These are phyloP conservation scores for Drosophila azteca DNA, from an alignment of 1,140 invertebrate species.

Conservation along the genomic window DNA sequence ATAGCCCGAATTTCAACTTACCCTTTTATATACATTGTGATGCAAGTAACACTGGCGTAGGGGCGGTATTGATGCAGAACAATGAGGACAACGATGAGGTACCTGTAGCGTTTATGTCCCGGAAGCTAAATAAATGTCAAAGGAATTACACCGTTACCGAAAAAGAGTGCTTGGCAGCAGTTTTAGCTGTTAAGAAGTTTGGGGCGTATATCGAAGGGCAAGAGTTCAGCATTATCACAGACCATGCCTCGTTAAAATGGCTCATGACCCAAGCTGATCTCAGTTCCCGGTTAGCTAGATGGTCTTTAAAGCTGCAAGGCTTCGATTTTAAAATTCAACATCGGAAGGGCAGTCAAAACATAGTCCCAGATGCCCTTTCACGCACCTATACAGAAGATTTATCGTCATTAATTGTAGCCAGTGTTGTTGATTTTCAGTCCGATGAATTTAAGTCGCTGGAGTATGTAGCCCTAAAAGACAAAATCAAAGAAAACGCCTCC, in stretches of 20 bases:
- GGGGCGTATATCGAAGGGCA: conserved; percentile 14
- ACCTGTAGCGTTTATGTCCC: not conserved
- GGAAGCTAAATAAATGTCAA: not conserved
- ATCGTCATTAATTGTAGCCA: not conserved
- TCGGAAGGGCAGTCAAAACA: conserved; percentile 4
- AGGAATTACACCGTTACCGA: too few relatives aligned
- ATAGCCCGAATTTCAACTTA: not conserved
- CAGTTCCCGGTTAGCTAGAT: conserved; percentile 4
- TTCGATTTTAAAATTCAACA: conserved; percentile 2
- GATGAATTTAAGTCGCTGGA: not conserved
- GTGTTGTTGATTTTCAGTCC: conserved; percentile 1
- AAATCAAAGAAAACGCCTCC: not conserved
- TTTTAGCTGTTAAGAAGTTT: conserved; percentile 9
- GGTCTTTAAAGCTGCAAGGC: not conserved
- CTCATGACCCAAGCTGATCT: conserved; percentile 11
- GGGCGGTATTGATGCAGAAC: conserved; percentile 13
- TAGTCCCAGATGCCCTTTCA: conserved; percentile 7
- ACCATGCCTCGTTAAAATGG: conserved; percentile 2
- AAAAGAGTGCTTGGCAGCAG: too few relatives aligned
- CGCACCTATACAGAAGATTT: conserved; percentile 12
- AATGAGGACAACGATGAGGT: conserved; percentile 1
- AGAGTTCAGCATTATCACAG: conserved; percentile 4
- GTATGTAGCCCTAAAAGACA: too few relatives aligned
- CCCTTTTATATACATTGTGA: conserved; percentile 6
- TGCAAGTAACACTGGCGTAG: conserved; percentile 4